phyloP scores from a whole-genome alignment of 2,797 vertebrate genomes.

The Silurus lanzhouensis region DNA sequence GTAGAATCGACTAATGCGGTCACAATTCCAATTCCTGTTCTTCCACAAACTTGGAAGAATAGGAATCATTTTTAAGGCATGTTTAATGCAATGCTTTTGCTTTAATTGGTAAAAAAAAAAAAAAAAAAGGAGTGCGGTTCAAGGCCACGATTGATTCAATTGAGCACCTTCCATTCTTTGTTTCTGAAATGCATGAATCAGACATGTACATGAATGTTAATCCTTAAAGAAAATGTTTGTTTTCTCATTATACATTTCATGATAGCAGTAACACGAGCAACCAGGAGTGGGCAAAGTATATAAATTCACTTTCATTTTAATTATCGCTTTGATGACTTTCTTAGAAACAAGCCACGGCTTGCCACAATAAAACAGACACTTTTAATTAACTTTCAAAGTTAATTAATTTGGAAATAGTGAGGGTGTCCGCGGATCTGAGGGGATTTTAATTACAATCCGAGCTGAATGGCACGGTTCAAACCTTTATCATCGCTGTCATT shows the following conservation, averaged over 20 bases:
- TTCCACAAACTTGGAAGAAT: too few species aligned
- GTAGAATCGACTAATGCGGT: too few species aligned
- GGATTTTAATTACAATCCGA: constrained; percentile 16
- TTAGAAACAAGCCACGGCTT: neutral
- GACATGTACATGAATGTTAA: neutral
- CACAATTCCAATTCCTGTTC: too few species aligned
- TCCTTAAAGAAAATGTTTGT: neutral
- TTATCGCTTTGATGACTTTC: neutral
- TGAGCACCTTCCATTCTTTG: too few species aligned
- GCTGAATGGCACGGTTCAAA: constrained; percentile 14
- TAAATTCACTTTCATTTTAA: neutral
- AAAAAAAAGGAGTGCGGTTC: neutral
- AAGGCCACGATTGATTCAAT: neutral
- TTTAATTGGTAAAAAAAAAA: neutral
- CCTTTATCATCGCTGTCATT: constrained; percentile 18
- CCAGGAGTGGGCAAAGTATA: neutral
- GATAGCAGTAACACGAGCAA: neutral
- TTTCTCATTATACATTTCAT: neutral
- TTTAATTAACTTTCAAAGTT: constrained; percentile 33
- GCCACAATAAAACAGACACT: constrained; percentile 14
- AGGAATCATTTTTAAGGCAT: too few species aligned
- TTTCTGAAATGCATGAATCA: neutral
- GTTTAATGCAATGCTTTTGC: neutral
- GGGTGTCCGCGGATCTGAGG: constrained; percentile 21
- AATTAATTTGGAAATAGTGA: constrained; percentile 31